Conservation (phyloP, 1,140 invertebrate genomes). For the Adelges cooleyi region DNA sequence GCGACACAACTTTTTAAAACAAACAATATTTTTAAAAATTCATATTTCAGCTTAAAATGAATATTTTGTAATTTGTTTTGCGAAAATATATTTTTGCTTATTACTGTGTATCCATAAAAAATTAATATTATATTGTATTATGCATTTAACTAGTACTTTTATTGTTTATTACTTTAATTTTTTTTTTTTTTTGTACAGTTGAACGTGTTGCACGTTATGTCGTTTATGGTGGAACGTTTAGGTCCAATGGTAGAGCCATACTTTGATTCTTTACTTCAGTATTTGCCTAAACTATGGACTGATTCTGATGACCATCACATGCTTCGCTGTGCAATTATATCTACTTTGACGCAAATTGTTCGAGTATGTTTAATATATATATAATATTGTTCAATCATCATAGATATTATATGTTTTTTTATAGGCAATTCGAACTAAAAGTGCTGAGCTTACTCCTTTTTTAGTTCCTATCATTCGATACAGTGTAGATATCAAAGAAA, state of each 20-base stretch:
- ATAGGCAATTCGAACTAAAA: slow-evolving; percentile 18
- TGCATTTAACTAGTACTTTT: no score
- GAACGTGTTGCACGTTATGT: slow-evolving; percentile 78
- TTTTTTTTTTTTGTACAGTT: slow-evolving; percentile 49
- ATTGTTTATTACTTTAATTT: no score
- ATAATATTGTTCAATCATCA: neutral
- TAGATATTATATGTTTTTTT: neutral
- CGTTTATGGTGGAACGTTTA: slow-evolving; percentile 77
- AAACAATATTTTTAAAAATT: no score
- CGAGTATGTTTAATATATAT: slow-evolving; percentile 43
- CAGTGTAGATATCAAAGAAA: slow-evolving; percentile 66
- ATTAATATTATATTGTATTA: neutral
- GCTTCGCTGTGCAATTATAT: slow-evolving; percentile 81
- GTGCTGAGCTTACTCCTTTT: slow-evolving; percentile 18
- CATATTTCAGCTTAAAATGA: no score
- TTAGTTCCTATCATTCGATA: slow-evolving; percentile 56
- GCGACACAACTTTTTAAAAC: no score
- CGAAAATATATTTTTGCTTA: no score
- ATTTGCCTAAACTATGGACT: slow-evolving; percentile 76
- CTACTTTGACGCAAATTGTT: slow-evolving; percentile 68
- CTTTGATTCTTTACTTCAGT: slow-evolving; percentile 58
- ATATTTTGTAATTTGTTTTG: no score
- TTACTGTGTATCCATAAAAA: no score
- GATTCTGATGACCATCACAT: slow-evolving; percentile 80
- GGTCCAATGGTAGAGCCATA: slow-evolving; percentile 59